Base-by-base conservation (phyloP, 1,140 invertebrate genomes). In the Drosophila ficusphila region DNA sequence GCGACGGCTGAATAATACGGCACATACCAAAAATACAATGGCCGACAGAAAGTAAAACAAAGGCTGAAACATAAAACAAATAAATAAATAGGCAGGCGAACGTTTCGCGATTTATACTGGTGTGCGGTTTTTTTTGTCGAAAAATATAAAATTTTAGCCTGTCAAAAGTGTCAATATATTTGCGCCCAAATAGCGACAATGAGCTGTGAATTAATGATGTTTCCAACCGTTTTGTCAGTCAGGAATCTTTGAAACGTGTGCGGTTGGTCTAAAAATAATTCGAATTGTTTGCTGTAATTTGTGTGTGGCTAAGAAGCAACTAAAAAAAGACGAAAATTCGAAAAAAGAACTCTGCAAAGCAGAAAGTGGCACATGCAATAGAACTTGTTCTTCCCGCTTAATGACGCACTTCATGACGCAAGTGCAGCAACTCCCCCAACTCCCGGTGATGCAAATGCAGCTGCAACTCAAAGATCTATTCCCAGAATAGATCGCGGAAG, bases 81-180 rank as follows among this genome's bases (percentile, higher is more conserved):
- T 75, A 79, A 78, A 75, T 79, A 60, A 39, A 49, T 31, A 60
- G 25, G 31, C 58, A 23, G 34, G 38, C 31, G 34, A 65, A 41
- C 64, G 47, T 70, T 71, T 68, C 54, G 49, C 56, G 62, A 73
- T 71, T 72, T 79, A 68, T 58, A 48, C 73, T 25, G 18, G 34
- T 49, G 34, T 48, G 41, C 33, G 49, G n/a, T n/a, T n/a, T 56
- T 39, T 29, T 65, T 57, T 51, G 11, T 18, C 19, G 1, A 44
- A 33, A 62, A 52, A 6, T 57, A 58, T 65, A 70, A 76, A 70
- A 71, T 53, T 72, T 75, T 53, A 12, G 19, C 25, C 42, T 82
- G 82, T 88, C 82, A 88, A 78, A 88, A 71, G 49, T 88, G 82
- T 88, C 82, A 88, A 88, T 88, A 88, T 88, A 82, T 57, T 25